Evolutionary conservation across 2,113 vertebrate species (phyloP).

Genomic region (Sylvilagus bachmani): DNA sequence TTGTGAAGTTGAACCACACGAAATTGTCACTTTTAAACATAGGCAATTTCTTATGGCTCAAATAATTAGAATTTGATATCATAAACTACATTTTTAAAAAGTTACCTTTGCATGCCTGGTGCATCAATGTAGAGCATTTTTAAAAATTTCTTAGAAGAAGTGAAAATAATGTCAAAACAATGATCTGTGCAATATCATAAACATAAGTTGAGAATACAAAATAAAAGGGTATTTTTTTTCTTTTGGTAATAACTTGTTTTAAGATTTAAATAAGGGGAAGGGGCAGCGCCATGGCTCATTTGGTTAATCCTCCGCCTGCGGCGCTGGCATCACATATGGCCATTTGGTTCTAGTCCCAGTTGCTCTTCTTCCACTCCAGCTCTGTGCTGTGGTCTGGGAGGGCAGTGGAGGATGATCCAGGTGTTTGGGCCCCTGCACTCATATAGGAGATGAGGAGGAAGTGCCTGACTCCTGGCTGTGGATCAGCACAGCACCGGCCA

Average conservation of each 20-base stretch:
- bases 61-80: neutral
- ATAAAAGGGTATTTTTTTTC: neutral
- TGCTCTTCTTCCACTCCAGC: too few relatives aligned
- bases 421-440: too few relatives aligned
- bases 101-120: neutral
- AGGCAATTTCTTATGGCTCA: neutral
- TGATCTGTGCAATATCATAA: neutral
- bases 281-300: too few relatives aligned
- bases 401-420: too few relatives aligned
- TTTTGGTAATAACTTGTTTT: neutral
- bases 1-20: neutral
- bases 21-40: neutral
- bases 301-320: too few relatives aligned
- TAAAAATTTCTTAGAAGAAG: neutral
- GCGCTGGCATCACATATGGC: too few relatives aligned
- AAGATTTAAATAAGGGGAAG: conserved; percentile 19
- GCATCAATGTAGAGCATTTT: neutral
- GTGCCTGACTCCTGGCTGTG: too few relatives aligned
- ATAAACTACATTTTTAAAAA: conserved; percentile 20
- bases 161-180: conserved; percentile 10
- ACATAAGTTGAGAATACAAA: neutral
- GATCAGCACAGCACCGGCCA: too few relatives aligned
- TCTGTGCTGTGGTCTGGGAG: too few relatives aligned
- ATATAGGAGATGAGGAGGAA: too few relatives aligned
- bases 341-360: too few relatives aligned